Evolutionary conservation across 2,797 vertebrate genomes (phyloP).

Genomic region (Helostoma temminkii): DNA sequence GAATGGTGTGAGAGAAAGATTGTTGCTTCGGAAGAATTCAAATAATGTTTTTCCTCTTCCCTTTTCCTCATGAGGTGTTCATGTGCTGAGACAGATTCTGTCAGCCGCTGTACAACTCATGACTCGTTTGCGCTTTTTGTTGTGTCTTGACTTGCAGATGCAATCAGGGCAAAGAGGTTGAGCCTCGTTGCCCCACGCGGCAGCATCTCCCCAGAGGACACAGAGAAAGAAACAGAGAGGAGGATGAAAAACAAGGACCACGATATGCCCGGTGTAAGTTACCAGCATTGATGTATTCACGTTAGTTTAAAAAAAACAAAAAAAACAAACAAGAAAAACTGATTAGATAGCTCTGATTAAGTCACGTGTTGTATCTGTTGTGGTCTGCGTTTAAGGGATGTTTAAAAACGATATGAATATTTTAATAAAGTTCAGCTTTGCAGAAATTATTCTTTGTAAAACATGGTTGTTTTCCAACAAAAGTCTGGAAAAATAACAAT

Average conservation of each 20-base stretch:
- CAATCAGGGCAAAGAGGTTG: conserved; percentile 81
- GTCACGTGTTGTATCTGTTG: too few species aligned
- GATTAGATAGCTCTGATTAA: background rate
- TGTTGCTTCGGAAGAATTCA: conserved; percentile 25
- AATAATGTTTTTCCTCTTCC: conserved; percentile 19
- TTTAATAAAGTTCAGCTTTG: background rate
- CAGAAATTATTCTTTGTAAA: background rate
- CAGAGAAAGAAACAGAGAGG: conserved; percentile 64
- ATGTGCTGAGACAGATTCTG: background rate
- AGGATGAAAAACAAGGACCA: conserved; percentile 64
- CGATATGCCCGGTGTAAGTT: conserved; percentile 64
- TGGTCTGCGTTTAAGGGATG: too few species aligned
- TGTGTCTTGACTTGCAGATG: conserved; percentile 76
- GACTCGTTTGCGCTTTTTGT: conserved; percentile 11
- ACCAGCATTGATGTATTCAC: background rate
- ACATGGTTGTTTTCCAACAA: background rate
- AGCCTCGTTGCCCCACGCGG: conserved; percentile 72
- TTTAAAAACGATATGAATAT: too few species aligned
- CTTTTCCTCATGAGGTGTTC: background rate
- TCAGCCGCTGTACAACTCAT: background rate
- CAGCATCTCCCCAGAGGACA: conserved; percentile 72
- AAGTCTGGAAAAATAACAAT: background rate
- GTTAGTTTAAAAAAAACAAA: too few species aligned
- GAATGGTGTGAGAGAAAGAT: conserved; percentile 23
- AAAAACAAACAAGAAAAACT: too few species aligned